Conservation (phyloP, 2,113 vertebrate genomes). For the Oryzias curvinotus region DNA sequence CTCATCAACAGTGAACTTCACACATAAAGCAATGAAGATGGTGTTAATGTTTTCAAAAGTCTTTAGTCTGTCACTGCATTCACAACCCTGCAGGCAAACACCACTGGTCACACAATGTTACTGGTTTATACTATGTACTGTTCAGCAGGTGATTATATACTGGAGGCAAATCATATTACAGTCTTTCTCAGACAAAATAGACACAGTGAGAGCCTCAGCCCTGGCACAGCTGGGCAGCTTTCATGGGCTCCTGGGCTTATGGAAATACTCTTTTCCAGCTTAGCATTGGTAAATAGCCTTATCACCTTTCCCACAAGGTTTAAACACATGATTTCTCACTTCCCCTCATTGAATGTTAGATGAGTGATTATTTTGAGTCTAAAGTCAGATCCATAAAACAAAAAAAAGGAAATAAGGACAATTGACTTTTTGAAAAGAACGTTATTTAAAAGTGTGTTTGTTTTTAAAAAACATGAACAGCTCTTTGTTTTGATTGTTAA, state of each 20-base stretch:
- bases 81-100: constrained; percentile 20
- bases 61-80: constrained; percentile 14
- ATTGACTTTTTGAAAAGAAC: too few species aligned
- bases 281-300: constrained; percentile 63
- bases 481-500: too few species aligned
- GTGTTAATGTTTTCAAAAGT: not conserved
- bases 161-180: constrained; percentile 37
- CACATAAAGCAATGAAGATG: not conserved
- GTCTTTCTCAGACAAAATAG: constrained; percentile 47
- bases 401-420: constrained; percentile 1
- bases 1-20: not conserved
- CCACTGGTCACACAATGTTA: constrained; percentile 42
- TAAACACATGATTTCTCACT: constrained; percentile 30
- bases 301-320: constrained; percentile 58
- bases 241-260: constrained; percentile 63
- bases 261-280: constrained; percentile 60
- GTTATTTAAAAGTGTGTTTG: too few species aligned
- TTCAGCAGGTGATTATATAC: constrained; percentile 60
- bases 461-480: too few species aligned
- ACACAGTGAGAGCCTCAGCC: constrained; percentile 46
- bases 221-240: constrained; percentile 50
- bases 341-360: constrained; percentile 34
- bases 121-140: constrained; percentile 40
- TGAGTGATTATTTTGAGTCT: constrained; percentile 26
- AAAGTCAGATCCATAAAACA: constrained; percentile 14